Evolutionary conservation across 2,797 vertebrate species (phyloP), one percentile per base, ranked within the genome.

Genomic region (Amblyopsis hoosieri): DNA sequence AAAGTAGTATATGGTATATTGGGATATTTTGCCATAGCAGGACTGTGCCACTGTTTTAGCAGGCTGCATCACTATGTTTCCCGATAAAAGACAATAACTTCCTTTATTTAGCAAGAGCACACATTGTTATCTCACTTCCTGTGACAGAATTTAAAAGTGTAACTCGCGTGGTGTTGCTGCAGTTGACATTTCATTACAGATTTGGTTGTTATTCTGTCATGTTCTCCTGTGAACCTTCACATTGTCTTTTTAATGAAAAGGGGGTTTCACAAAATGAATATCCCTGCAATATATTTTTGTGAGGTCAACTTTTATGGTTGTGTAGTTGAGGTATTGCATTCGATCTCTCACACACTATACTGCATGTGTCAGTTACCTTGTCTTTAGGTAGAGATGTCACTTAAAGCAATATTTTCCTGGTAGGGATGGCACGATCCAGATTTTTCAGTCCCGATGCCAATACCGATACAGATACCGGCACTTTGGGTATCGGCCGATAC

Each of bases 321-420:
- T 29, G 23, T 4, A 29, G 23, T 29, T 29, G 23, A 29, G 3
- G 0, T 29, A 29, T 29, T 29, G 23, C 4, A 23, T 29, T 29
- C 3, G 3, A 29, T 29, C 23, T 29, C 23, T 29, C 87, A 87
- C 86, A 86, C 84, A 88, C 89, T 78, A 29, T 29, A 82, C 79
- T 82, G 80, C 80, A 74, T 75, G 74, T 81, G 81, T 83, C 82
- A 66, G 54, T 84, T 87, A 71, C 69, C 80, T 55, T 75, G 76
- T 69, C 79, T 74, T 80, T 51, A 76, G 74, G 68, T 49, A 62
- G 46, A 53, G 64, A 76, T 68, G 79, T 71, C 53, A 66, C 33
- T 87, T 82, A 82, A 89, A 75, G 87, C 81, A 80, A 29, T 1
- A 29, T 29, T 29, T 29, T 29, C 23, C 23, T 29, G 23, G 23